Evolutionary conservation across 2,113 vertebrate genomes (phyloP), one percentile per base, ranked within the genome.

Genomic region (Cebidichthys violaceus): DNA sequence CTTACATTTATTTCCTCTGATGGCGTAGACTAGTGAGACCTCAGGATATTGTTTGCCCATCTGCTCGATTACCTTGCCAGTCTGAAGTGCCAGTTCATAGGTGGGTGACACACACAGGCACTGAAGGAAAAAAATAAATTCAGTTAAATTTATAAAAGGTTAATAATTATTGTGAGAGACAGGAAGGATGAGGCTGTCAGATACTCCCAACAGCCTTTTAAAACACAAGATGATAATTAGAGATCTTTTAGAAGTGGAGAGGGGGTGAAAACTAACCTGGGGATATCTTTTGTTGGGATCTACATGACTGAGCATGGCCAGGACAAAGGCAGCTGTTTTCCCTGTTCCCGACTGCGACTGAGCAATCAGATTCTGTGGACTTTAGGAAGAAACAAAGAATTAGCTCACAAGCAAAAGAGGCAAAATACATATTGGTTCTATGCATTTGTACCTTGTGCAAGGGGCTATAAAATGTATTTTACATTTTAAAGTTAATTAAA

Each of bases 261-360:
- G 0, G 2, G 39, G 20, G 27, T 27, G 2, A 39, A 77, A 15
- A 24, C 93, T 87, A 83, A 99, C 98, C 98, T 99, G 98, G 5
- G 97, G 98, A 73, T 95, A 96, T 87, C 79, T 97, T 89, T 97
- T 95, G 70, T 93, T 95, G 6, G 97, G 96, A 69, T 99, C 97
- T 17, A 99, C 97, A 1, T 96, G 95, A 80, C 97, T 99, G 41
- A 99, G 96, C 98, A 99, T 99, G 71, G 98, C 98, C 92, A 99
- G 89, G 65, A 99, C 97, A 6, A 99, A 99, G 75, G 98, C 98
- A 41, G 98, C 98, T 0, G 98, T 99, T 93, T 99, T 99, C 22
- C 98, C 98, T 20, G 98, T 99, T 50, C 97, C 98, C 0, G 98
- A 99, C 93, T 99, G 98, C 2, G 98, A 99, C 82, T 99, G 98